These are phyloP conservation scores for Agrotis exclamationis DNA, from an alignment of 2,888 invertebrate species.

Conservation along the genomic window DNA sequence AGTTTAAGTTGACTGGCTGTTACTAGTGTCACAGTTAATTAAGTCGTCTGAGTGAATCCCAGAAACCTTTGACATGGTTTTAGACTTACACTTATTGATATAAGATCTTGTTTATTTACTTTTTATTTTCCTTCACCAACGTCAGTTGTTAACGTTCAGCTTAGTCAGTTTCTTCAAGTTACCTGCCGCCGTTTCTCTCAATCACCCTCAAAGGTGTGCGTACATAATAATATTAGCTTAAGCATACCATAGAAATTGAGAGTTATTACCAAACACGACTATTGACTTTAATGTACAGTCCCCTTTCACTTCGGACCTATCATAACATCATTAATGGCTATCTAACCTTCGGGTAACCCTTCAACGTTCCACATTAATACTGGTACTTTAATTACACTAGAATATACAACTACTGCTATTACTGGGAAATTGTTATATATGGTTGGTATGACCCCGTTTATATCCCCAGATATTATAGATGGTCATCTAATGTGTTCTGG, in stretches of 20 bases:
- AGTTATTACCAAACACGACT: constrained; percentile 32
- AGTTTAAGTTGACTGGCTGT: neutral
- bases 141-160: neutral
- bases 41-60: no score
- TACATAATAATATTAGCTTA: constrained; percentile 27
- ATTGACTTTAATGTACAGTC: constrained; percentile 36
- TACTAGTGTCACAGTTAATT: no score
- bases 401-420: constrained; percentile 39
- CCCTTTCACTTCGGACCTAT: constrained; percentile 49
- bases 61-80: no score
- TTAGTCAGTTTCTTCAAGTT: neutral
- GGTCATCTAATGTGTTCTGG: constrained; percentile 15
- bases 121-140: no score
- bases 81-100: no score
- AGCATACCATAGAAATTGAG: constrained; percentile 35
- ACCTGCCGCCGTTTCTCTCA: constrained; percentile 3
- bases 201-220: constrained; percentile 6
- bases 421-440: constrained; percentile 30
- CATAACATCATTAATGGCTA: constrained; percentile 37
- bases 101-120: no score
- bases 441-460: constrained; percentile 25
- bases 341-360: constrained; percentile 38
- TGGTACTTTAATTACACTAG: constrained; percentile 32
- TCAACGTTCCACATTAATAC: constrained; percentile 24
- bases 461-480: constrained; percentile 35